Percentiles rank a stretch among this genome's conserved stretches.
Conservation (phyloP, 1,140 invertebrate genomes). For the Druon quercuslanigerum region DNA sequence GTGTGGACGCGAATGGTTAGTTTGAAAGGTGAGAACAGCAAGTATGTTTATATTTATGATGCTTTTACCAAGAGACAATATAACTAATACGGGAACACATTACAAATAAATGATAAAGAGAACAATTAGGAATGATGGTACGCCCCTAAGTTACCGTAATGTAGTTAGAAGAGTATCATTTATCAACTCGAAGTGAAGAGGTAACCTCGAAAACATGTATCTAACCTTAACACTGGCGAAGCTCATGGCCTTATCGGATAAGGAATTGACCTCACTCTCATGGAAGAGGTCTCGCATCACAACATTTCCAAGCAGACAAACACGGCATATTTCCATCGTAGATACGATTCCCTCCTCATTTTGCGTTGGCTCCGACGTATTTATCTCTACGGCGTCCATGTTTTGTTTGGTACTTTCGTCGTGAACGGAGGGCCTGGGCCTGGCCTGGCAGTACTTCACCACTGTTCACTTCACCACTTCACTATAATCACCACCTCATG, state of each 20-base stretch:
- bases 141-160: not conserved
- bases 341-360: slow-evolving; percentile 59
- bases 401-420: slow-evolving; percentile 59
- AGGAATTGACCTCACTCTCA: slow-evolving; percentile 56
- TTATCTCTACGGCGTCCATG: slow-evolving; percentile 73
- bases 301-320: slow-evolving; percentile 64
- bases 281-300: slow-evolving; percentile 67
- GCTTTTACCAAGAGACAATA: not conserved
- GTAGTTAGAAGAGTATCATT: not conserved
- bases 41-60: not conserved
- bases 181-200: slow-evolving; percentile 29
- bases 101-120: not conserved
- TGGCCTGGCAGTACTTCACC: not conserved
- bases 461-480: no score
- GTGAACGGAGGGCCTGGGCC: slow-evolving; percentile 10
- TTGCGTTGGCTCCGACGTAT: slow-evolving; percentile 59
- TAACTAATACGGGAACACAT: not conserved
- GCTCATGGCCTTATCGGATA: slow-evolving; percentile 70
- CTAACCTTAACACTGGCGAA: slow-evolving; percentile 74
- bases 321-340: slow-evolving; percentile 64
- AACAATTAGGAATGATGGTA: not conserved
- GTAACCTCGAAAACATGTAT: slow-evolving; percentile 60
- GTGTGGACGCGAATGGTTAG: not conserved
- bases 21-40: slow-evolving; percentile 16
- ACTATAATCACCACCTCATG: no score